Evolutionary conservation across 2,797 vertebrate species (phyloP).

Genomic region (Rhodeus uyekii): DNA sequence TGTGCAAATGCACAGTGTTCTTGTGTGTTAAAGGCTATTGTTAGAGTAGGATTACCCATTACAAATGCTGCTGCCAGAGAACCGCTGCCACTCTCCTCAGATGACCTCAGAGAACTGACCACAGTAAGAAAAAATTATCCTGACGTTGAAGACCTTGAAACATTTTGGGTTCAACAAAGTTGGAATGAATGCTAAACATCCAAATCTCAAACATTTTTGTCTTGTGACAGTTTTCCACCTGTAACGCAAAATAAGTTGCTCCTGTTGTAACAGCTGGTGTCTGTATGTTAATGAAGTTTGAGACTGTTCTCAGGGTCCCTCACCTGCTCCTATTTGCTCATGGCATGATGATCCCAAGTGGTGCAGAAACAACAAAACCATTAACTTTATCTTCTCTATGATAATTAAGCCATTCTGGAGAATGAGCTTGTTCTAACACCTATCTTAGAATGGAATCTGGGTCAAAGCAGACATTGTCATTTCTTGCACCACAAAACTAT

Average conservation of each 20-base stretch:
- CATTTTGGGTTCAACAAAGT: not conserved
- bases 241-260: not conserved
- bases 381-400: not conserved
- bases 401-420: not conserved
- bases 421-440: not conserved
- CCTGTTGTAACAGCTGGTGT: not conserved
- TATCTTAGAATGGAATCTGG: not conserved
- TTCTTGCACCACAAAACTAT: not conserved
- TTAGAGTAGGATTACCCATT: constrained; percentile 49
- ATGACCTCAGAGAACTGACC: constrained; percentile 28
- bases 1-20: constrained; percentile 19
- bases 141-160: not conserved
- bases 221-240: not conserved
- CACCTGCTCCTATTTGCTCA: not conserved
- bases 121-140: not conserved
- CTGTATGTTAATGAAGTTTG: not conserved
- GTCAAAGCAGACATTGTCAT: not conserved
- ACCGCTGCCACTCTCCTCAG: constrained; percentile 18
- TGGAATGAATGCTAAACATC: not conserved
- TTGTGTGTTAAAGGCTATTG: constrained; percentile 50
- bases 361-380: not conserved
- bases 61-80: constrained; percentile 35
- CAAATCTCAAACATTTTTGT: not conserved
- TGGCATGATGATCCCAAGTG: not conserved
- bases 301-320: no score